Evolutionary conservation across 2,888 invertebrate species (phyloP).

Genomic region (Agriotes lineatus): DNA sequence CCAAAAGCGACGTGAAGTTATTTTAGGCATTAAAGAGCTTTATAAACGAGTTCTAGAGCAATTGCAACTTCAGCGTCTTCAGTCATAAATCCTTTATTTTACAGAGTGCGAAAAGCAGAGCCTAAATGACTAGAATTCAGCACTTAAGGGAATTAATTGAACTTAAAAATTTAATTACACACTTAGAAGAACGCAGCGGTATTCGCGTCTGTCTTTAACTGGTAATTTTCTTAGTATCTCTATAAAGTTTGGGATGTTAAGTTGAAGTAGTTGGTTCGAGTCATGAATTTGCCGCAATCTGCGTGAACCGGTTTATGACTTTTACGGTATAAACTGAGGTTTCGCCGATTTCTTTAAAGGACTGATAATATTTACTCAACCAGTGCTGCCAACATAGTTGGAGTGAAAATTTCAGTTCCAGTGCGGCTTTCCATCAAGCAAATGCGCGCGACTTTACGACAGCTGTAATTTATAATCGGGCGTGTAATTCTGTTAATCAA

Average conservation of each 20-base stretch:
- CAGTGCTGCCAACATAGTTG: background rate
- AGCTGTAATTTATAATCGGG: slow-evolving; percentile 7
- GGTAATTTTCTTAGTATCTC: slow-evolving; percentile 14
- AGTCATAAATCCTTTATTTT: background rate
- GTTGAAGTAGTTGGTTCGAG: background rate
- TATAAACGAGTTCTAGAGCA: too few species aligned
- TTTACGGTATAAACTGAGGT: background rate
- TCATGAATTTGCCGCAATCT: background rate
- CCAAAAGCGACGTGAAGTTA: too few species aligned
- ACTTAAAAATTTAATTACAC: background rate
- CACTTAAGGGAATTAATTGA: background rate
- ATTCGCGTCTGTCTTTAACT: slow-evolving; percentile 1
- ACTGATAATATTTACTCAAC: background rate
- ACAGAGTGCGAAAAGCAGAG: background rate
- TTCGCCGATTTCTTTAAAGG: background rate
- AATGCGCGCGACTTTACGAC: background rate
- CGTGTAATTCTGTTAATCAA: slow-evolving; percentile 16
- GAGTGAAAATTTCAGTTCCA: background rate
- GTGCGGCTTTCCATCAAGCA: background rate
- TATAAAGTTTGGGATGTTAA: background rate
- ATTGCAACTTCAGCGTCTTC: too few species aligned
- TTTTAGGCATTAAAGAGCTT: too few species aligned
- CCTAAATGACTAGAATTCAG: background rate
- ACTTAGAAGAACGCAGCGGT: background rate
- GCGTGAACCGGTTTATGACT: background rate